Evolutionary conservation across 92 coral and sea anemone species (phyloP), one percentile per base, ranked within the genome.

Genomic region (Pocillopora meandrina): DNA sequence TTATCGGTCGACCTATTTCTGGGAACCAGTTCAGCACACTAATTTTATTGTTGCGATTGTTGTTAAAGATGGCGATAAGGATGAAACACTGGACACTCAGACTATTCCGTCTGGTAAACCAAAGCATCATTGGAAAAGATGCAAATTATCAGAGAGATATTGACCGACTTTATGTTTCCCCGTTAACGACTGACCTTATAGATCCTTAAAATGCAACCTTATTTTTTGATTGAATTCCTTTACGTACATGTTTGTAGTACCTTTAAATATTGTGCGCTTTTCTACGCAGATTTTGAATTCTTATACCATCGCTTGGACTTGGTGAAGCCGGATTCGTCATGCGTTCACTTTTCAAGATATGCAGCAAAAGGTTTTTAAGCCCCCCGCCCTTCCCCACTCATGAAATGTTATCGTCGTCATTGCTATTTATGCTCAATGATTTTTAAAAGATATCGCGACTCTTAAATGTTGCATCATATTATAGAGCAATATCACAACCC

Each of bases 301-400:
- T 36, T 90, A 56, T 90, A 90, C 65, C 93, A 90, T 77, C 93
- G 93, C 4, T 65, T 90, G 82, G 93, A 90, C 78, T 72, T 90
- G 19, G 56, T 75, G 10, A 81, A 74, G 55, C 87, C 87, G 0
- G 80, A 52, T 63, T 61, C 80, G 1, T 81, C 90, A 2, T 90
- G 93, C 56, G 56, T 66, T 31, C 88, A 90, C 82, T 90, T 90
- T 42, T 73, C 91, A 10, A 84, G 88, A 59, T 90, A 86, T 77
- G 93, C 87, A 55, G 79, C 81, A 5, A 90, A 82, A 59, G 84
- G 93, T 86, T 26, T 26, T 1, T 26, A 26, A 26, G 31, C 31
- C 31, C 31, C 31, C 31, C 31, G 31, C 31, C 31, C 31, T 26
- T 26, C 31, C 31, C 31, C 31, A 26, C 1, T 1, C 31, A 26